Evolutionary conservation across 2,888 invertebrate genomes (phyloP).

Genomic region (Synanthedon tipuliformis): DNA sequence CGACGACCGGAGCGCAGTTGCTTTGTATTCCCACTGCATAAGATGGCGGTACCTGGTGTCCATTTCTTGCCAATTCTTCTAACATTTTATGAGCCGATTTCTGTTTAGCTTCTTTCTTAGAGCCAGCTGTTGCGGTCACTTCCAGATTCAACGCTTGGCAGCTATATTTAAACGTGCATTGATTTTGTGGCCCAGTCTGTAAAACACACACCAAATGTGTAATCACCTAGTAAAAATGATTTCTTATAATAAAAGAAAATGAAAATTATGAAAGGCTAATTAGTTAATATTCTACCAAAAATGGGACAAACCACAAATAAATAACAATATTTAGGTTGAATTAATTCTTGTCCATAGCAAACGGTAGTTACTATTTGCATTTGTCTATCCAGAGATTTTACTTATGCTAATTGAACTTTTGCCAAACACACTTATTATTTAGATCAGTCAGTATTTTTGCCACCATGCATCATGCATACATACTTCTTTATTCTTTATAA

Average conservation of each 20-base stretch:
- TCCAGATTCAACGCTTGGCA: conserved; percentile 40
- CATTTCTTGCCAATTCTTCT: conserved; percentile 34
- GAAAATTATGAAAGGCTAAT: no score
- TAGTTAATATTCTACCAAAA: no score
- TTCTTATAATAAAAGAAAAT: no score
- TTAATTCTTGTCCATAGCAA: no score
- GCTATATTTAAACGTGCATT: conserved; percentile 52
- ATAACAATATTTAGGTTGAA: no score
- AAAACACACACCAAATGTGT: no score
- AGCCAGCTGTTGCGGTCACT: conserved; percentile 57
- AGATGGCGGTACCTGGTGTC: conserved; percentile 32
- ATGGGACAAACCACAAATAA: no score
- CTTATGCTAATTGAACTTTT: no score
- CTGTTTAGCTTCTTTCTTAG: conserved; percentile 71
- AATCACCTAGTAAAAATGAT: no score
- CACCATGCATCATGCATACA: neutral
- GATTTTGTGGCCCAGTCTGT: conserved; percentile 48
- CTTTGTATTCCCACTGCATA: conserved; percentile 9
- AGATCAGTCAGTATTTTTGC: conserved; percentile 4
- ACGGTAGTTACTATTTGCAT: no score
- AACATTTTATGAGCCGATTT: conserved; percentile 66
- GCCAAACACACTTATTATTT: no score
- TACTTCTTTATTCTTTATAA: conserved; percentile 8
- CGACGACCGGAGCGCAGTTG: neutral
- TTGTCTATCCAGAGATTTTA: no score